A percentile compares a stretch with the other conserved stretches of the same genome.
Evolutionary conservation across 2,888 invertebrate species (phyloP).

Genomic region (Panopea generosa): DNA sequence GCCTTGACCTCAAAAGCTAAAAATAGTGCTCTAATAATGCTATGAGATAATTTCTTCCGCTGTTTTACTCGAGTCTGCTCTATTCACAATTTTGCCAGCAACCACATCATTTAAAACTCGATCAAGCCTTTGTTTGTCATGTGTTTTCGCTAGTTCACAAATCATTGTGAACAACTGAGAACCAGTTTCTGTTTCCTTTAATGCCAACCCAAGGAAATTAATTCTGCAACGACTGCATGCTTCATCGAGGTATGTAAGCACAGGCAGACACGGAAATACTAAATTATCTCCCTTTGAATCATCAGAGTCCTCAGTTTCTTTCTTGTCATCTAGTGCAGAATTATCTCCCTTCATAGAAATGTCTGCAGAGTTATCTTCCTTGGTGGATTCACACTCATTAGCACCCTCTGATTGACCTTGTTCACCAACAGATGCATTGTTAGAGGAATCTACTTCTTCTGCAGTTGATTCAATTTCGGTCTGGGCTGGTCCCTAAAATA

Average conservation of each 20-base stretch:
- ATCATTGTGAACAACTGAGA: slow-evolving; percentile 47
- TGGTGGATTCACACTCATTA: neutral
- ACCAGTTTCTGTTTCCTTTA: slow-evolving; percentile 50
- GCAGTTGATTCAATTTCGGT: neutral
- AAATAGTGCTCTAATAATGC: too few relatives aligned
- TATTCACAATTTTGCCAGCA: slow-evolving; percentile 51
- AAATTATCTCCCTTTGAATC: slow-evolving; percentile 1
- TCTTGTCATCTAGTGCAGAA: neutral
- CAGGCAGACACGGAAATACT: slow-evolving; percentile 31
- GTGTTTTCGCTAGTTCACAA: slow-evolving; percentile 38
- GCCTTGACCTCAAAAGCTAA: too few relatives aligned
- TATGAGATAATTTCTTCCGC: neutral
- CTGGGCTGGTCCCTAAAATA: neutral
- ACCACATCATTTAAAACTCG: slow-evolving; percentile 63
- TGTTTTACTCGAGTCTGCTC: slow-evolving; percentile 48
- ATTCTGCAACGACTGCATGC: slow-evolving; percentile 65
- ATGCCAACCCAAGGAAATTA: slow-evolving; percentile 58
- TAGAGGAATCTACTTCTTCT: too few relatives aligned
- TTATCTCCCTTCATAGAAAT: slow-evolving; percentile 4
- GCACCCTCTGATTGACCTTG: neutral
- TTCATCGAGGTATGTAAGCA: slow-evolving; percentile 66
- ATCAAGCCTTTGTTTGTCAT: slow-evolving; percentile 59
- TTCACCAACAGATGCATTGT: neutral
- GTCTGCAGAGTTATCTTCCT: slow-evolving; percentile 11
- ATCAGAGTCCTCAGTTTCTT: slow-evolving; percentile 3